These are phyloP conservation scores for Coreoperca whiteheadi DNA, from an alignment of 2,113 vertebrate species.

Conservation along the genomic window DNA sequence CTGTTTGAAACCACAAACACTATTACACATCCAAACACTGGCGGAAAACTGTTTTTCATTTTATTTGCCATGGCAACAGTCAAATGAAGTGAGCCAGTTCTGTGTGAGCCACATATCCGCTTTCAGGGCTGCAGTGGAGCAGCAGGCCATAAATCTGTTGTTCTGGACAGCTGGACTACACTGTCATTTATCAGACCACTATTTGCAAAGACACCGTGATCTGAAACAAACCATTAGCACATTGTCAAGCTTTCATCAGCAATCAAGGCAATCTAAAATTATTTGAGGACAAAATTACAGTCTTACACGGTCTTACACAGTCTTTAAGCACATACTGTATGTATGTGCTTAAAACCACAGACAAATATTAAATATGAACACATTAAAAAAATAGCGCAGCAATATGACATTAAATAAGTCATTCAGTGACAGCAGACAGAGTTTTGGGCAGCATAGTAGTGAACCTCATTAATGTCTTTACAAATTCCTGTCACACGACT, in stretches of 20 bases:
- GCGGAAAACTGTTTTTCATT: conserved; percentile 63
- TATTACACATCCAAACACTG: conserved; percentile 61
- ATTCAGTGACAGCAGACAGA: background rate
- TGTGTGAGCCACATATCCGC: conserved; percentile 61
- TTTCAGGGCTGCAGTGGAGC: conserved; percentile 41
- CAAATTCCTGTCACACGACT: background rate
- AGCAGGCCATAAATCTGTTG: conserved; percentile 55
- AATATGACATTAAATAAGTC: background rate
- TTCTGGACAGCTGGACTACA: conserved; percentile 61
- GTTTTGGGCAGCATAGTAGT: background rate
- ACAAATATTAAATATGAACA: background rate
- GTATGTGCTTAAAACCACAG: background rate
- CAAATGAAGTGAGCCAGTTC: conserved; percentile 67
- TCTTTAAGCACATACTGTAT: no score
- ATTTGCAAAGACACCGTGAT: conserved; percentile 41
- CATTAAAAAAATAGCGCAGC: background rate
- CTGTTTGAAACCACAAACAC: conserved; percentile 63
- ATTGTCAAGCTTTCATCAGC: conserved; percentile 4
- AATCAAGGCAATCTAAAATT: background rate
- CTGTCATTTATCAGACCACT: conserved; percentile 44
- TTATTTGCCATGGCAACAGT: conserved; percentile 73
- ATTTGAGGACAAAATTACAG: background rate
- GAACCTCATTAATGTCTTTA: background rate
- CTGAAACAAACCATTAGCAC: conserved; percentile 24
- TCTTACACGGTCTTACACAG: no score